phyloP scores from a whole-genome alignment of 2,888 invertebrate species.

The Tryphoninae sp. region DNA sequence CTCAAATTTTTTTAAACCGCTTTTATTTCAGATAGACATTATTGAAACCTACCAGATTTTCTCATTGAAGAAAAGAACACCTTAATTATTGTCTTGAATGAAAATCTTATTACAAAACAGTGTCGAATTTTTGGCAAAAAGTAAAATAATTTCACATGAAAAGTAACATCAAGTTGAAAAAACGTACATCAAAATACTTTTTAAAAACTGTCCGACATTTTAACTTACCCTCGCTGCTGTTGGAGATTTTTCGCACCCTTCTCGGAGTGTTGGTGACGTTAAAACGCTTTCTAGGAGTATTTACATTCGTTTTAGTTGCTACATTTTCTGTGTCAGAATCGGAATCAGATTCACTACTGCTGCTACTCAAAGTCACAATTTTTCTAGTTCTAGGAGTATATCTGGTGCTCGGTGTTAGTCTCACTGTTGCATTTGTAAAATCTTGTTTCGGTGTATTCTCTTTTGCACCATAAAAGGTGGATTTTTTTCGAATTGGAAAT shows the following conservation, averaged over 20 bases:
- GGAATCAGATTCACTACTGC: constrained; percentile 77
- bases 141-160: neutral
- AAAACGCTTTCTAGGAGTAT: constrained; percentile 29
- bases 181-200: constrained; percentile 1
- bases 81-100: too few species aligned
- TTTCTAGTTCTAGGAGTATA: constrained; percentile 76
- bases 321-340: constrained; percentile 75
- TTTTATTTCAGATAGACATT: too few species aligned
- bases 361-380: constrained; percentile 74
- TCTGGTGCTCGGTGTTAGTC: constrained; percentile 62
- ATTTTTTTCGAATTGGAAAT: constrained; percentile 82
- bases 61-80: too few species aligned
- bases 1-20: too few species aligned
- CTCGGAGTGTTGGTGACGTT: constrained; percentile 61
- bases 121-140: too few species aligned
- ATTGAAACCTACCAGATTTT: too few species aligned
- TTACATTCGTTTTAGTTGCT: constrained; percentile 15
- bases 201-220: neutral
- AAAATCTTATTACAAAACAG: too few species aligned
- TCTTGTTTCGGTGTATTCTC: constrained; percentile 69
- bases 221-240: constrained; percentile 66
- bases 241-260: constrained; percentile 62
- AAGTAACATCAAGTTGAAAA: constrained; percentile 15
- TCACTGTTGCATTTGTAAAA: constrained; percentile 71
- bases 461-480: constrained; percentile 74